Evolutionary conservation across 2,797 vertebrate species (phyloP), one percentile per base, ranked within the genome.

Genomic region (Lophura swinhoii): DNA sequence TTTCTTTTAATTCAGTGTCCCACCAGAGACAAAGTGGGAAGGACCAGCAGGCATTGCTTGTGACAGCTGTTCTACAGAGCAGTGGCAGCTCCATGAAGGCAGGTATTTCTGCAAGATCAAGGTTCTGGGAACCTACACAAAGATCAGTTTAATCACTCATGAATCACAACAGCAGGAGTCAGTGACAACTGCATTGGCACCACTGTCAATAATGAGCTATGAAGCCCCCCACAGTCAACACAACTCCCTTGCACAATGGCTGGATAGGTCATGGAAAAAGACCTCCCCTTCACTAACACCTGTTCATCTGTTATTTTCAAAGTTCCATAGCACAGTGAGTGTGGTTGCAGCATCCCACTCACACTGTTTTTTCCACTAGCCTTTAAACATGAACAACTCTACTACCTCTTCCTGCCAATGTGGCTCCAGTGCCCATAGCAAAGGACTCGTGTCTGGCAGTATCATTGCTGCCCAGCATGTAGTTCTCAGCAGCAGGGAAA

Each of bases 401-500:
- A 18, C 56, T 53, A 13, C 43, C 39, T 83, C 68, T 37, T 33
- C 20, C 51, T 87, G 68, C 64, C 44, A 35, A 22, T 33, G 49
- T 35, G 11, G 35, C 29, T 55, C 18, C 3, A 0, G 16, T 5
- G 48, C 71, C 64, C 77, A 41, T 2, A 2, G 4, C 46, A 51
- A 26, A 48, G 62, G 15, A 29, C 13, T 69, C 6, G 0, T 4
- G 41, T 14, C 55, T 33, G 10, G 49, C 66, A 71, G 87, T 78
- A 58, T 14, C 76, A 35, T 7, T 2, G 0, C 31, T 55, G 77
- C 71, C 77, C 74, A 70, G 71, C 53, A 59, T 68, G 64, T 56
- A 53, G 51, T 33, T 84, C 86, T 46, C 71, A 83, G 81, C 88
- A 93, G 64, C 84, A 59, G 55, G 14, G 29, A 87, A 74, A 59